Evolutionary conservation across 2,888 invertebrate genomes (phyloP).

Genomic region (Oxytorus armatus): DNA sequence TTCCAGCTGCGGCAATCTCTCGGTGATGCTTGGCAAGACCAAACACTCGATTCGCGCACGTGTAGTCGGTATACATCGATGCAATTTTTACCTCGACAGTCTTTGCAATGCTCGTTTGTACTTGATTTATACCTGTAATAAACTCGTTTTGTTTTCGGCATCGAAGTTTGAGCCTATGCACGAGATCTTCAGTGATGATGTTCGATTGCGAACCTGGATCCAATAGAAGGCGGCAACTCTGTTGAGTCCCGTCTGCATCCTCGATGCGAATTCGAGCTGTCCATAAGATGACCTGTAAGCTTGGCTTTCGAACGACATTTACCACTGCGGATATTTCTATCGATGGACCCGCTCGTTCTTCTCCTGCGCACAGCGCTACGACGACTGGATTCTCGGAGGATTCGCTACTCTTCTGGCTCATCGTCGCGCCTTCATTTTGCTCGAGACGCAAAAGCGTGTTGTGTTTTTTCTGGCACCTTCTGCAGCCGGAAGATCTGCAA

Average conservation of each 20-base stretch:
- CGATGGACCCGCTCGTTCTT: background rate
- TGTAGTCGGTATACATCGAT: conserved; percentile 52
- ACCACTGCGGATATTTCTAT: background rate
- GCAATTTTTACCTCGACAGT: conserved; percentile 19
- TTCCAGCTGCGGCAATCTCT: conserved; percentile 48
- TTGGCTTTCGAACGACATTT: conserved; percentile 39
- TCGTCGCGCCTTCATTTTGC: background rate
- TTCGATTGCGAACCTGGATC: conserved; percentile 68
- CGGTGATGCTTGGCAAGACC: conserved; percentile 61
- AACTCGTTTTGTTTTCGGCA: conserved; percentile 40
- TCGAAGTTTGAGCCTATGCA: conserved; percentile 50
- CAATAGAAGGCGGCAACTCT: conserved; percentile 55
- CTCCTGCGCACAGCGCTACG: conserved; percentile 18
- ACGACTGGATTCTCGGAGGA: conserved; percentile 30
- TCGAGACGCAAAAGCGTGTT: conserved; percentile 64
- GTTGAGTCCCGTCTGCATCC: conserved; percentile 50
- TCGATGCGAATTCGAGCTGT: conserved; percentile 66
- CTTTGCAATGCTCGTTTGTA: conserved; percentile 38
- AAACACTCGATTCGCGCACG: conserved; percentile 56
- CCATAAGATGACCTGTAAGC: conserved; percentile 57
- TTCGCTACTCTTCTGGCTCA: conserved; percentile 25
- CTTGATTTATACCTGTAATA: conserved; percentile 54
- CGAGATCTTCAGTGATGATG: conserved; percentile 60
- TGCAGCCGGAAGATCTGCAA: conserved; percentile 65
- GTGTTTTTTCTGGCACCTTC: conserved; percentile 65